Evolutionary conservation across 2,888 invertebrate species (phyloP).

Genomic region (Eilema sororculum): DNA sequence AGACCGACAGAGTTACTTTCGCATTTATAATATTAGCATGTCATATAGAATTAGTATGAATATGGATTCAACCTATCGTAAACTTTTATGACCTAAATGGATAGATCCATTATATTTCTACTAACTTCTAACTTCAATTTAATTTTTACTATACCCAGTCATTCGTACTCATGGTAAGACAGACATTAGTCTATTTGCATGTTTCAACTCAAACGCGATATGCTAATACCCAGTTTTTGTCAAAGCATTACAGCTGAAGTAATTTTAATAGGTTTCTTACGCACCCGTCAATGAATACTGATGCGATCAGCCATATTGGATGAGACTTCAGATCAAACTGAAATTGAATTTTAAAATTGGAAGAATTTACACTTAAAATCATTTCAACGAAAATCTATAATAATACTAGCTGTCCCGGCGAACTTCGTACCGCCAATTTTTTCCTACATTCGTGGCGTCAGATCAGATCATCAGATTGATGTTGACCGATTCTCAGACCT

Average conservation of each 20-base stretch:
- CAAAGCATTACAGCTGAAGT: slow-evolving; percentile 34
- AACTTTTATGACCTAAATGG: no score
- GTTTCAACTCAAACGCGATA: slow-evolving; percentile 34
- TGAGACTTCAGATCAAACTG: slow-evolving; percentile 21
- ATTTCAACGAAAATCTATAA: neutral
- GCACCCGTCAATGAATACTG: slow-evolving; percentile 30
- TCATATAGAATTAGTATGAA: no score
- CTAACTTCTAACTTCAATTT: no score
- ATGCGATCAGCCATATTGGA: slow-evolving; percentile 12
- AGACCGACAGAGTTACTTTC: no score
- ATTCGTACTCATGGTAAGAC: neutral
- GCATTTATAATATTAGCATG: no score
- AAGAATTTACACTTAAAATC: neutral
- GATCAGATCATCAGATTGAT: no score
- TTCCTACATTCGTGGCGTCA: no score
- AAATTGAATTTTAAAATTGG: slow-evolving; percentile 40
- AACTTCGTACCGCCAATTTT: no score
- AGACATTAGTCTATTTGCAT: slow-evolving; percentile 26
- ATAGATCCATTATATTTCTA: no score
- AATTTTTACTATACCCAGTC: neutral
- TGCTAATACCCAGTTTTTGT: slow-evolving; percentile 34
- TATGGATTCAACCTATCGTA: no score
- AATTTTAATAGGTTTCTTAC: slow-evolving; percentile 37
- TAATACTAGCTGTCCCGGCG: no score
- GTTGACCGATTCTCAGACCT: no score